Evolutionary conservation across 2,888 invertebrate genomes (phyloP).

Genomic region (Clostera curtula): DNA sequence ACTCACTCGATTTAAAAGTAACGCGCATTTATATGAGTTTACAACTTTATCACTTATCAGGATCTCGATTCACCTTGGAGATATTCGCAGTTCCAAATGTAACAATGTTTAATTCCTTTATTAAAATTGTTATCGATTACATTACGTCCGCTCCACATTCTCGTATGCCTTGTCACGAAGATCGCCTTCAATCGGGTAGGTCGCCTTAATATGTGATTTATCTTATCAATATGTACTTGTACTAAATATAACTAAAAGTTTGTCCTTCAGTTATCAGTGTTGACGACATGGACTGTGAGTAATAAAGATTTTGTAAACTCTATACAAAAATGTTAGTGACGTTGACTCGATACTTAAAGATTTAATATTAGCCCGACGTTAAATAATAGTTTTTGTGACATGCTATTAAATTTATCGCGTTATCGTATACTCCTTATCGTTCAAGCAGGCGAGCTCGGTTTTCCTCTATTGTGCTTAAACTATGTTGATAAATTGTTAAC

Average conservation of each 20-base stretch:
- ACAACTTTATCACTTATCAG: slow-evolving; percentile 26
- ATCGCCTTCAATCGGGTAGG: slow-evolving; percentile 20
- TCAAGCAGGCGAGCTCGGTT: too few relatives aligned
- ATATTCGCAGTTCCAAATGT: slow-evolving; percentile 14
- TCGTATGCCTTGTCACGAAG: slow-evolving; percentile 19
- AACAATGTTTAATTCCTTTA: slow-evolving; percentile 13
- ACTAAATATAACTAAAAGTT: slow-evolving; percentile 31
- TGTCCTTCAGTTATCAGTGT: slow-evolving; percentile 33
- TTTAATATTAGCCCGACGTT: slow-evolving; percentile 19
- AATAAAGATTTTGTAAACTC: slow-evolving; percentile 14
- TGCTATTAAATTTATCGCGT: not conserved
- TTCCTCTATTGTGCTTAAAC: too few relatives aligned
- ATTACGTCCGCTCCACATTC: slow-evolving; percentile 13
- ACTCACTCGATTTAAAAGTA: slow-evolving; percentile 8
- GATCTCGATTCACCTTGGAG: slow-evolving; percentile 31
- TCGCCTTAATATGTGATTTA: slow-evolving; percentile 33
- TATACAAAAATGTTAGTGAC: not conserved
- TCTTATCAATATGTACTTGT: slow-evolving; percentile 47
- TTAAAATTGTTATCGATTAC: slow-evolving; percentile 18
- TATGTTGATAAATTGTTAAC: too few relatives aligned
- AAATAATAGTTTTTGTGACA: slow-evolving; percentile 1
- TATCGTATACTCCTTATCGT: not conserved
- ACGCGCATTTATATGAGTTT: slow-evolving; percentile 22
- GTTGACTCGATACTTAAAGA: slow-evolving; percentile 11
- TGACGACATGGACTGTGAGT: slow-evolving; percentile 48